phyloP scores from a whole-genome alignment of 53 echinoderm and acorn worm species.

The Apostichopus leukothele region DNA sequence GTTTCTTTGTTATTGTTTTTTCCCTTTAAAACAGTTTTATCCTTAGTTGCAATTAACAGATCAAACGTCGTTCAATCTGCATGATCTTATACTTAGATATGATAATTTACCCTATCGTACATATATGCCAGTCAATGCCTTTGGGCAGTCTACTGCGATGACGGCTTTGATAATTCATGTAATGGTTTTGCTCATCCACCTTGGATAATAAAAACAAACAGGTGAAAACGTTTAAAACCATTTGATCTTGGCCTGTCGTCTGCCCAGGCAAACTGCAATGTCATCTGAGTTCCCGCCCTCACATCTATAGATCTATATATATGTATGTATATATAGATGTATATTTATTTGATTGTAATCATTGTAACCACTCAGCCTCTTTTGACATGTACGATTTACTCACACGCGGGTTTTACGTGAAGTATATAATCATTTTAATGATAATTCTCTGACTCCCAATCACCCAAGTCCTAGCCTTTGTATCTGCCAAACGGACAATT shows the following conservation, averaged over 20 bases:
- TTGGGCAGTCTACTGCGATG: neutral
- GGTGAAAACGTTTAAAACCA: too few species aligned
- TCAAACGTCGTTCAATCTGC: too few species aligned
- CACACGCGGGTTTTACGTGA: neutral
- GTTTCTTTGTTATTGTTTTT: too few species aligned
- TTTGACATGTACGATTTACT: neutral
- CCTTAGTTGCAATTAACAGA: too few species aligned
- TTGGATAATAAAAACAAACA: neutral
- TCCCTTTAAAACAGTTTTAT: too few species aligned
- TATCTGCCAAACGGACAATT: conserved; percentile 32
- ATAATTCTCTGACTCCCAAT: conserved; percentile 46
- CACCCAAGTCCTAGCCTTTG: conserved; percentile 9
- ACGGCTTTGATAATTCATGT: neutral
- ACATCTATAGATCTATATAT: neutral
- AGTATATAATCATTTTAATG: conserved; percentile 20
- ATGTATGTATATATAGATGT: too few species aligned
- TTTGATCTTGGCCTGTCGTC: neutral
- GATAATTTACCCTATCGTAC: too few species aligned
- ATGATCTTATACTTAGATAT: too few species aligned
- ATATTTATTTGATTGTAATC: conserved; percentile 34
- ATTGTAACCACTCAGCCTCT: too few species aligned
- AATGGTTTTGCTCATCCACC: neutral
- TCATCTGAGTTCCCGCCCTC: conserved; percentile 33
- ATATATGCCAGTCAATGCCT: neutral
- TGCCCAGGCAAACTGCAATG: neutral